Evolutionary conservation across 2,797 vertebrate genomes (phyloP).

Genomic region (Halcyon badia): DNA sequence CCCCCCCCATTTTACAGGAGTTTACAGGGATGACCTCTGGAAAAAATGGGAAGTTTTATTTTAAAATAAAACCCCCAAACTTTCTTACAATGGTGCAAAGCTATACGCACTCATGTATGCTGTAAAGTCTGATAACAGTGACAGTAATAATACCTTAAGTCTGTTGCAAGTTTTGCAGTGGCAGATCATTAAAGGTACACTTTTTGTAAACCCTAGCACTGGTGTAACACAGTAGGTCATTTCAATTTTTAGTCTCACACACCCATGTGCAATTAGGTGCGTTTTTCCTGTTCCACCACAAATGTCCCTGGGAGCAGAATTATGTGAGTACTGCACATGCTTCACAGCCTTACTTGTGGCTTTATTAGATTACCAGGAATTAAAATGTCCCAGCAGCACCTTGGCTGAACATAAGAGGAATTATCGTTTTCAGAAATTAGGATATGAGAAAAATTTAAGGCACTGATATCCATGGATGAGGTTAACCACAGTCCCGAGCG

Average conservation of each 20-base stretch:
- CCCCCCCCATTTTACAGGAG: not conserved
- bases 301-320: not conserved
- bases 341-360: not conserved
- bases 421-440: not conserved
- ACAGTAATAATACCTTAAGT: not conserved
- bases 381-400: not conserved
- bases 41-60: not conserved
- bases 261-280: not conserved
- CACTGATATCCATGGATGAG: not conserved
- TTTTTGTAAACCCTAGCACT: not conserved
- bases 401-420: not conserved
- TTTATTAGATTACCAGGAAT: not conserved
- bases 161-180: not conserved
- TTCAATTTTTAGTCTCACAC: not conserved
- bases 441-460: not conserved
- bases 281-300: not conserved
- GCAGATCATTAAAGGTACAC: not conserved
- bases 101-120: not conserved
- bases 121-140: not conserved
- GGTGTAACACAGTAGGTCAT: not conserved
- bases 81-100: not conserved
- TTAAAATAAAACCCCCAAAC: not conserved
- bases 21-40: not conserved
- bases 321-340: rapidly evolving
- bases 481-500: not conserved